Evolutionary conservation across 1,140 invertebrate genomes (phyloP).

Genomic region (Plutomurus gul): DNA sequence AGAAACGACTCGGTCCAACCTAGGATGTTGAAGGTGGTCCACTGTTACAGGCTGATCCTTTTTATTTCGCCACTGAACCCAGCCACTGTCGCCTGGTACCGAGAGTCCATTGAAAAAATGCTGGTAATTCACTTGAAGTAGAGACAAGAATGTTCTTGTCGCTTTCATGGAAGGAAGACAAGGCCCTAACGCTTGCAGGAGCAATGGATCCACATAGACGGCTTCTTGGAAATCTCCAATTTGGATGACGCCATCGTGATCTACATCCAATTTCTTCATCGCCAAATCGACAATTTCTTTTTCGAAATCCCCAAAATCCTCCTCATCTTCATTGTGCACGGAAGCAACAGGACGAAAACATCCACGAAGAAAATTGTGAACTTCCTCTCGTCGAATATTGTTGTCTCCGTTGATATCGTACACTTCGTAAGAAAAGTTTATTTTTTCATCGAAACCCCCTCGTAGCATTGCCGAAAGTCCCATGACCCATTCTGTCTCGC

Average conservation of each 20-base stretch:
- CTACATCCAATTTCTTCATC: conserved; percentile 74
- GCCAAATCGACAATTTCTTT: conserved; percentile 83
- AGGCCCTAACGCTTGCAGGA: conserved; percentile 77
- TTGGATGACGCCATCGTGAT: conserved; percentile 75
- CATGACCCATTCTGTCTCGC: conserved; percentile 33
- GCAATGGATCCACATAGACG: conserved; percentile 68
- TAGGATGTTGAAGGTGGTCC: background rate
- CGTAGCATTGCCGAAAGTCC: background rate
- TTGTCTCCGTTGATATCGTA: conserved; percentile 41
- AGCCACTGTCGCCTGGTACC: background rate
- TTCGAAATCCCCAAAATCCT: conserved; percentile 86
- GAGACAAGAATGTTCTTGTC: conserved; percentile 63
- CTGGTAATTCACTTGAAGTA: conserved; percentile 12
- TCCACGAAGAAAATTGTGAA: background rate
- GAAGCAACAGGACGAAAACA: background rate
- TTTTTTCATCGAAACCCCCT: conserved; percentile 38
- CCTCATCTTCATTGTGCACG: conserved; percentile 54
- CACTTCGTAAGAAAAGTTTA: conserved; percentile 16
- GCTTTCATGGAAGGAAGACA: conserved; percentile 74
- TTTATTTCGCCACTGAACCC: background rate
- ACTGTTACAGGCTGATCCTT: background rate
- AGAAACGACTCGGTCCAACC: background rate
- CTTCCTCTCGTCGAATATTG: conserved; percentile 16
- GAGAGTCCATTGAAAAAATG: background rate
- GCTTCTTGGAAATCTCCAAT: conserved; percentile 70